These are phyloP conservation scores for Ligdia adustata DNA, from an alignment of 2,888 invertebrate genomes.

Conservation along the genomic window DNA sequence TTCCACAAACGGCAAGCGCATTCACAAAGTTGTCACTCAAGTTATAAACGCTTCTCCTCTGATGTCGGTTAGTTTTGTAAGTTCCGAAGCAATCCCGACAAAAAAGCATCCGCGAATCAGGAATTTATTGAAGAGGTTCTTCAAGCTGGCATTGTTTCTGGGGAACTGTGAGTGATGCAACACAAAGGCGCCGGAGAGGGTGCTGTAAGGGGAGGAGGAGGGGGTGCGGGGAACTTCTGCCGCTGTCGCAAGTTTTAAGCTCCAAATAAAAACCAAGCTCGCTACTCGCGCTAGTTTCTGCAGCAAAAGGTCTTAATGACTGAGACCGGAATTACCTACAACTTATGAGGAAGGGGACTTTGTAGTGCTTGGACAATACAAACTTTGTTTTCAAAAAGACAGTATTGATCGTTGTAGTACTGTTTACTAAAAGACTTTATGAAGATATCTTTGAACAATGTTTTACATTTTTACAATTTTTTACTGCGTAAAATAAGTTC, in stretches of 20 bases:
- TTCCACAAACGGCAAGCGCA: too few relatives aligned
- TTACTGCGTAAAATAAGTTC: too few relatives aligned
- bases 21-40: too few relatives aligned
- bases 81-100: slow-evolving; percentile 13
- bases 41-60: too few relatives aligned
- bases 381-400: too few relatives aligned
- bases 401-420: background rate
- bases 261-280: slow-evolving; percentile 13
- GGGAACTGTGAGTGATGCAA: slow-evolving; percentile 11
- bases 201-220: too few relatives aligned
- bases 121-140: slow-evolving; percentile 23
- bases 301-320: slow-evolving; percentile 7
- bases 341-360: background rate
- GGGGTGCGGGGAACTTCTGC: background rate
- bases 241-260: slow-evolving; percentile 13
- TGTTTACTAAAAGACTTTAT: background rate
- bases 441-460: background rate
- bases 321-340: slow-evolving; percentile 5
- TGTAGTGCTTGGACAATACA: background rate
- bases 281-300: slow-evolving; percentile 4
- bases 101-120: slow-evolving; percentile 9
- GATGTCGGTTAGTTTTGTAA: slow-evolving; percentile 6
- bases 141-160: slow-evolving; percentile 18
- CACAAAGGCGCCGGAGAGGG: slow-evolving; percentile 14
- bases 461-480: background rate